Conservation (phyloP, 2,888 invertebrate genomes). For the Hanleya hanleyi region DNA sequence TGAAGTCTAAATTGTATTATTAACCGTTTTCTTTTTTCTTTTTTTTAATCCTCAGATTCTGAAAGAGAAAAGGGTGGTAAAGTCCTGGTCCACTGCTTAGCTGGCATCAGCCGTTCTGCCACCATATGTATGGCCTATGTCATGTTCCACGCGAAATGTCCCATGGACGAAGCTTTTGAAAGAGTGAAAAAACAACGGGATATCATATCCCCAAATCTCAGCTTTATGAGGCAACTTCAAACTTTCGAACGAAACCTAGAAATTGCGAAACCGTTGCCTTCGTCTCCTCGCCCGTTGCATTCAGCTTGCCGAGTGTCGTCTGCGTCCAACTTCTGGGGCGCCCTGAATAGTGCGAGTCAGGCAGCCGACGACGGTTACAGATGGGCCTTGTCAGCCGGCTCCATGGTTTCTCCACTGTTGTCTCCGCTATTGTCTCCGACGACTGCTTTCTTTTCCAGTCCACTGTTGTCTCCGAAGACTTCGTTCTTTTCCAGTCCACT, state of each 20-base stretch:
- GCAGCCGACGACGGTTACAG: background rate
- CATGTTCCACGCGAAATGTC: slow-evolving; percentile 87
- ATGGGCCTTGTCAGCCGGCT: background rate
- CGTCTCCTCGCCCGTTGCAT: background rate
- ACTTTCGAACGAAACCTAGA: background rate
- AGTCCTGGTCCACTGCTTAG: slow-evolving; percentile 90
- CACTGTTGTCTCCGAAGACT: background rate
- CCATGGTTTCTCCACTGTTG: background rate
- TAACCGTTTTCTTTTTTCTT: no score
- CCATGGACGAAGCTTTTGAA: slow-evolving; percentile 85
- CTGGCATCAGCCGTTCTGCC: slow-evolving; percentile 91
- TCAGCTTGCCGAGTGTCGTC: background rate
- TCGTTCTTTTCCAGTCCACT: background rate
- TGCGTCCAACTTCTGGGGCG: background rate
- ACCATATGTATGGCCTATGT: slow-evolving; percentile 91
- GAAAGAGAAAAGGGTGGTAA: slow-evolving; percentile 78
- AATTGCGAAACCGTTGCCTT: background rate
- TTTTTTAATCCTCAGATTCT: background rate
- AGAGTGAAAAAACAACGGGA: slow-evolving; percentile 83
- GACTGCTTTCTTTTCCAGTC: background rate
- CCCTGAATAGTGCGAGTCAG: background rate
- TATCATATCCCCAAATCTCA: slow-evolving; percentile 90
- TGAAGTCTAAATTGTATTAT: no score
- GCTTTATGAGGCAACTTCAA: slow-evolving; percentile 88
- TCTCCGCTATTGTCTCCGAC: background rate